These are phyloP conservation scores for Tanaodytes sp. DNA, from an alignment of 2,888 invertebrate species.

Conservation along the genomic window DNA sequence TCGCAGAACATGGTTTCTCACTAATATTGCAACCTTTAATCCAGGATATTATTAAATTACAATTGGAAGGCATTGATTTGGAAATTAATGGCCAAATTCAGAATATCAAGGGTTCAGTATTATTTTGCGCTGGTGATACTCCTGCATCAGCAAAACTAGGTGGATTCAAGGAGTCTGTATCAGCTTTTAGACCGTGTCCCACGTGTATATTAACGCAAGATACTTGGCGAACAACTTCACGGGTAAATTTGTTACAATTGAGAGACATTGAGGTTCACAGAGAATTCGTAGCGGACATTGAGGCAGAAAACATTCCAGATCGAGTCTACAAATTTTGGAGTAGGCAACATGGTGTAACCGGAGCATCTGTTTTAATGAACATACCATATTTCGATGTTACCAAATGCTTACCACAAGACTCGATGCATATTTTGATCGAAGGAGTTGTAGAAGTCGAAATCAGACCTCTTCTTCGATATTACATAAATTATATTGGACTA, in stretches of 20 bases:
- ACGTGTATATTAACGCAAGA: conserved; percentile 24
- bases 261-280: conserved; percentile 20
- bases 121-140: conserved; percentile 17
- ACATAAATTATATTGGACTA: conserved; percentile 40
- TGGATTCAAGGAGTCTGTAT: conserved; percentile 55
- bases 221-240: conserved; percentile 14
- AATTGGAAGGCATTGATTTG: conserved; percentile 37
- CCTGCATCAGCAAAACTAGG: conserved; percentile 41
- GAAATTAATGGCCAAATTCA: conserved; percentile 26
- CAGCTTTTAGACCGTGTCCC: conserved; percentile 53
- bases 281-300: conserved; percentile 4
- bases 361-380: conserved; percentile 7
- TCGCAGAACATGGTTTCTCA: conserved; percentile 10
- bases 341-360: conserved; percentile 32
- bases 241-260: conserved; percentile 9
- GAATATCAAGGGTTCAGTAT: conserved; percentile 50
- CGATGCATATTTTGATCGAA: conserved; percentile 54
- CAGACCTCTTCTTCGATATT: conserved; percentile 44
- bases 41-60: conserved; percentile 29
- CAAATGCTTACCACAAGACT: conserved; percentile 36
- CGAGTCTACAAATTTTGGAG: conserved; percentile 34
- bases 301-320: conserved; percentile 7
- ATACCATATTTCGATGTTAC: conserved; percentile 20
- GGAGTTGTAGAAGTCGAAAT: conserved; percentile 36
- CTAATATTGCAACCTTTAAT: conserved; percentile 7